Conservation (phyloP, 2,888 invertebrate species). For the Drosophila birchii region DNA sequence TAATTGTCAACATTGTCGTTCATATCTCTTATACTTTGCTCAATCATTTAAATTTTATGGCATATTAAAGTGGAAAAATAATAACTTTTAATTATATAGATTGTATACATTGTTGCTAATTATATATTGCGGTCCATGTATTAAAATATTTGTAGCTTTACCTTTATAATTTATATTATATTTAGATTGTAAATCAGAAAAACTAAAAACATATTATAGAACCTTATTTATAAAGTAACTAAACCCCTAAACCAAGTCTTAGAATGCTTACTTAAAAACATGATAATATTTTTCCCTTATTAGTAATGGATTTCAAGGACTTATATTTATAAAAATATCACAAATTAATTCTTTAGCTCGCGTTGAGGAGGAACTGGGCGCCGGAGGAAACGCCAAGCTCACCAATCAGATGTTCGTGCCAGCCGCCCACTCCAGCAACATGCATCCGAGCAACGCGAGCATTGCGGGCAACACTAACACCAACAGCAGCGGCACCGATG, state of each 20-base stretch:
- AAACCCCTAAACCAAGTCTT: not conserved
- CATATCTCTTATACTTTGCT: slow-evolving; percentile 1
- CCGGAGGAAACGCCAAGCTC: slow-evolving; percentile 85
- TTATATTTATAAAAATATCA: not conserved
- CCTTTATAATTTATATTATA: too few species aligned
- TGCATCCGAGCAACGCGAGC: slow-evolving; percentile 64
- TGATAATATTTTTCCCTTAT: not conserved
- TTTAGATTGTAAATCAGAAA: too few species aligned
- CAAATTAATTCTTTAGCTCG: slow-evolving; percentile 85
- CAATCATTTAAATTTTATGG: not conserved
- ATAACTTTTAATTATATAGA: not conserved
- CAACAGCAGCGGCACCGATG: slow-evolving; percentile 70
- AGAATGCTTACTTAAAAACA: not conserved
- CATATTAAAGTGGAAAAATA: not conserved
- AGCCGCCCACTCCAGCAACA: slow-evolving; percentile 83
- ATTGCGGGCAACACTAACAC: slow-evolving; percentile 38
- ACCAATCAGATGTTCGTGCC: slow-evolving; percentile 87
- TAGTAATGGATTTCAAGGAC: not conserved
- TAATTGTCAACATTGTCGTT: not conserved
- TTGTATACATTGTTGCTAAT: not conserved
- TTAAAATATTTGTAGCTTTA: not conserved
- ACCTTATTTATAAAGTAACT: not conserved
- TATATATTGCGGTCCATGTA: not conserved
- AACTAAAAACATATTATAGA: not conserved
- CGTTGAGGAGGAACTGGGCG: slow-evolving; percentile 86